These are phyloP conservation scores for Serilophus lunatus DNA, from an alignment of 2,113 vertebrate species.

Conservation along the genomic window DNA sequence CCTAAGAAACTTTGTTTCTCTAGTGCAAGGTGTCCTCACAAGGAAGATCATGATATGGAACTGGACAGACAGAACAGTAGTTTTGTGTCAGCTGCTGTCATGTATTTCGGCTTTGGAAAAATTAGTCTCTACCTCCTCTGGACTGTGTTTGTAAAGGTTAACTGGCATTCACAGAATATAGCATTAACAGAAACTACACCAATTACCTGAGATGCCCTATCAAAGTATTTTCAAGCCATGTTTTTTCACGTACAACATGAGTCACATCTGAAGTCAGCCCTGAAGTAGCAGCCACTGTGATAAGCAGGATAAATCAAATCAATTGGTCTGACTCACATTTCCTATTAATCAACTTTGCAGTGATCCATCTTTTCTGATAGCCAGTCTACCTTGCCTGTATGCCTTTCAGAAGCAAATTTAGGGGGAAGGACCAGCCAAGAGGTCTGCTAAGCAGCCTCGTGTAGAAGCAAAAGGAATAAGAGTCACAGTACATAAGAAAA, in stretches of 20 bases:
- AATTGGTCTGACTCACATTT: neutral
- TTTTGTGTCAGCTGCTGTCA: neutral
- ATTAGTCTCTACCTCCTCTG: neutral
- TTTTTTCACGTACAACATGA: constrained; percentile 27
- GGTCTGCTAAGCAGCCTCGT: neutral
- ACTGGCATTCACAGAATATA: neutral
- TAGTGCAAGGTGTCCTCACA: neutral
- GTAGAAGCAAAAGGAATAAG: neutral
- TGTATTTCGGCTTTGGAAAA: constrained; percentile 18
- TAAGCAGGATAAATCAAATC: constrained; percentile 17
- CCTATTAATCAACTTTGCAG: neutral
- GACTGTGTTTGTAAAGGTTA: constrained; percentile 31
- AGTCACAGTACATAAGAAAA: neutral
- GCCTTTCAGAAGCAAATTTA: neutral
- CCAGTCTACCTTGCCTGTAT: neutral
- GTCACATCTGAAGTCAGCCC: neutral
- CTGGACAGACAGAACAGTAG: neutral
- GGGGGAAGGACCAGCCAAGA: neutral
- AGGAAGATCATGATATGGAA: neutral
- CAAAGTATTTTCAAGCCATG: constrained; percentile 47
- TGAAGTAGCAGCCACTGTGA: neutral
- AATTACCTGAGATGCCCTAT: neutral
- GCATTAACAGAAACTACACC: constrained; percentile 1
- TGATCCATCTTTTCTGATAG: neutral
- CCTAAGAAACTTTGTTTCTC: neutral